Evolutionary conservation across 2,797 vertebrate genomes (phyloP).

Genomic region (Cirrhinus molitorella): DNA sequence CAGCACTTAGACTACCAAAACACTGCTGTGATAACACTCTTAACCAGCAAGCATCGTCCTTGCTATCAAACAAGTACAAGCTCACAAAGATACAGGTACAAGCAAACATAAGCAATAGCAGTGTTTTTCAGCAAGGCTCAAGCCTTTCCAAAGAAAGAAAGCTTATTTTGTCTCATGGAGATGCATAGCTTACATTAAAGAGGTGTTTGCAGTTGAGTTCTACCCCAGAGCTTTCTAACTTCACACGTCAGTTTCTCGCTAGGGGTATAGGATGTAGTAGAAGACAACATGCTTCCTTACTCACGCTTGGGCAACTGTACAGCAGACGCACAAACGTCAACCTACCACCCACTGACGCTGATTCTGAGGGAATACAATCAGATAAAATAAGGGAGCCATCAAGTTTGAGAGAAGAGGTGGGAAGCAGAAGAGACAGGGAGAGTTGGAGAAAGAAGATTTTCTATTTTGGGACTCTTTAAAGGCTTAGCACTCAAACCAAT

Average conservation of each 20-base stretch:
- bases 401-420: constrained; percentile 46
- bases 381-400: constrained; percentile 57
- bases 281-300: constrained; percentile 50
- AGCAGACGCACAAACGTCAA: constrained; percentile 44
- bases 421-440: constrained; percentile 27
- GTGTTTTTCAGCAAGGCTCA: background rate
- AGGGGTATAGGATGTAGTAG: constrained; percentile 41
- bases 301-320: constrained; percentile 46
- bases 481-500: constrained; percentile 67
- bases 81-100: background rate
- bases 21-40: background rate
- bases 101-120: background rate
- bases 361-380: constrained; percentile 33
- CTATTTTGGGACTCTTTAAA: constrained; percentile 71
- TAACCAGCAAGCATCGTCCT: background rate
- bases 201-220: constrained; percentile 51
- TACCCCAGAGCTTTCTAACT: constrained; percentile 45
- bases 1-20: background rate
- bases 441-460: constrained; percentile 35
- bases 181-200: constrained; percentile 22
- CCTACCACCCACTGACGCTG: constrained; percentile 38
- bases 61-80: background rate
- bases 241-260: constrained; percentile 42
- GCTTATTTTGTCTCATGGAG: constrained; percentile 64
- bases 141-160: constrained; percentile 50